Evolutionary conservation across 2,797 vertebrate species (phyloP), one percentile per base, ranked within the genome.

Genomic region (Heliangelus exortis): DNA sequence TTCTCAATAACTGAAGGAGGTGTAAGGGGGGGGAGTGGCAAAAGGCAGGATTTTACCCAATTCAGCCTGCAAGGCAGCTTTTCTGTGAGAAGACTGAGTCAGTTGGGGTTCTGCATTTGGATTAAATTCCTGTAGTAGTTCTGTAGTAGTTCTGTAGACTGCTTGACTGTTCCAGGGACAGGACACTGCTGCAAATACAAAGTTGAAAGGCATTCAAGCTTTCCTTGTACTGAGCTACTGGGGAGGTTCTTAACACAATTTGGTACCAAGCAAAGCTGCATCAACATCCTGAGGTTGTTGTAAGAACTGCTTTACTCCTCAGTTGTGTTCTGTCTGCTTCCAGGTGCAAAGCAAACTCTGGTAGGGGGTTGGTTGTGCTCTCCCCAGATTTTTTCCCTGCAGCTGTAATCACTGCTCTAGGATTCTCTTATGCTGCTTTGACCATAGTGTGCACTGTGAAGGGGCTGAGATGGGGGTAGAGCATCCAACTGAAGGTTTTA

Each of bases 401-500:
- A 50, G 21, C 4, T 75, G 29, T 47, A 13, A 67, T 87, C 39
- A 22, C 36, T 7, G 2, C 47, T 85, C 72, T 0, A 48, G 89
- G 65, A 51, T 84, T 74, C 21, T 77, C 47, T 55, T 19, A 4
- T 0, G 3, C 73, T 63, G n/a, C 7, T 6, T 21, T 88, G 77
- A n/a, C 83, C 0, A 0, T 33, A 2, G 39, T 14, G 1, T 73
- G 71, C 23, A 4, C 54, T 73, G 45, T 57, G 17, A 57, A 72
- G 86, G 29, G 86, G 68, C 84, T 91, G 90, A 80, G 61, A 23
- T 1, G 14, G 19, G 78, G 91, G 34, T 22, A 85, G 69, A 90
- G 58, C 34, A 72, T 87, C 62, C 68, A 28, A 21, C 75, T 34
- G 41, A 84, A 89, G 78, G 41, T 57, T 95, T 91, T 87, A 68